These are phyloP conservation scores for Camptogramma bilineatum DNA, from an alignment of 2,888 invertebrate species.

Conservation along the genomic window DNA sequence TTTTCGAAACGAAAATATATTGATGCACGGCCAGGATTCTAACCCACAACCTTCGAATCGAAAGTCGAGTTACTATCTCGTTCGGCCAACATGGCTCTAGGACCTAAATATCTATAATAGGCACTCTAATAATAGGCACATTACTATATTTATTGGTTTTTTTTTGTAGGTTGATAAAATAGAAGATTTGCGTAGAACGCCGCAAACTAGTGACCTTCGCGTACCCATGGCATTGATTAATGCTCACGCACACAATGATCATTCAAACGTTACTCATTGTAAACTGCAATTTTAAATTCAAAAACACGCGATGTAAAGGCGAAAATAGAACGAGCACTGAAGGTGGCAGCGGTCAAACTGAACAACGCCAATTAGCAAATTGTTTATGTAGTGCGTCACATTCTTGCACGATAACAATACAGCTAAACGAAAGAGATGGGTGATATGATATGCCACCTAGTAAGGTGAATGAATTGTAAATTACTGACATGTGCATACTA, in stretches of 20 bases:
- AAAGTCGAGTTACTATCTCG: too few species aligned
- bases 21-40: too few species aligned
- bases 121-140: background rate
- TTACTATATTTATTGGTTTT: background rate
- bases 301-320: slow-evolving; percentile 55
- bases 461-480: slow-evolving; percentile 71
- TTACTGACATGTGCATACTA: slow-evolving; percentile 50
- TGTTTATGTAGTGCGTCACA: slow-evolving; percentile 68
- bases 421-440: slow-evolving; percentile 59
- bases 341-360: slow-evolving; percentile 51
- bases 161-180: too few species aligned
- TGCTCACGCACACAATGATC: slow-evolving; percentile 77
- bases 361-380: slow-evolving; percentile 73
- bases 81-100: too few species aligned
- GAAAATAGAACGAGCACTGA: slow-evolving; percentile 53
- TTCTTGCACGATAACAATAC: slow-evolving; percentile 57
- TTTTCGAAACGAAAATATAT: too few species aligned
- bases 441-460: slow-evolving; percentile 41
- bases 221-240: slow-evolving; percentile 80
- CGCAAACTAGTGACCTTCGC: slow-evolving; percentile 71
- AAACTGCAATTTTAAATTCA: slow-evolving; percentile 56
- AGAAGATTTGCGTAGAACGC: slow-evolving; percentile 59
- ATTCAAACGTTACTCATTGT: slow-evolving; percentile 60
- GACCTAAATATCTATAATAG: too few species aligned
- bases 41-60: too few species aligned